Base-by-base conservation (phyloP, 2,797 vertebrate genomes). In the Parambassis ranga region DNA sequence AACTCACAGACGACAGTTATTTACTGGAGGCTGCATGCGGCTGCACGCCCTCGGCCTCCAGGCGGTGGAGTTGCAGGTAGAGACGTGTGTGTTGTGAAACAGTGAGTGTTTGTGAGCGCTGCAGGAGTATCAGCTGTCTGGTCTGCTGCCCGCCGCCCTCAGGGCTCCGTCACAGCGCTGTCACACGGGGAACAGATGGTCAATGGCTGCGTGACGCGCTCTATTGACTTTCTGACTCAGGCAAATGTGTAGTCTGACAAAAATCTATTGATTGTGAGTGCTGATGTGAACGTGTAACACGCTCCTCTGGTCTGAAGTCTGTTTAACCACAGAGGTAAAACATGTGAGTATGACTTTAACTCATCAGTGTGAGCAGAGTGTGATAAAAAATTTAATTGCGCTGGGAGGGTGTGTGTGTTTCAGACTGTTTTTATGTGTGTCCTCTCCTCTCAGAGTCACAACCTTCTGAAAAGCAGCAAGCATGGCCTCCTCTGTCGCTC, bases 401-500 rank as follows among this genome's bases (percentile, higher is more conserved):
- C 49, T 60, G 49, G 39, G 52, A 60, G 36, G 31, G 19, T 30
- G 46, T 47, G 32, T 27, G 9, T 30, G 20, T 38, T 11, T 39
- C 27, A 41, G 6, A 23, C 11, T 46, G 3, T 10, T 35, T 13
- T 2, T 42, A 3, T n/a, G 27, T 47, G 5, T 47, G 13, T 38
- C 14, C 36, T 41, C n/a, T 26, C 16, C 33, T 51, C 30, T 31
- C 64, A 77, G 42, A 55, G 24, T 39, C 41, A 13, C 32, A 1
- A 39, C 43, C 16, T 4, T 64, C 58, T 42, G 57, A 74, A 49
- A 42, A 14, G 49, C 65, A 53, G n/a, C 51, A 63, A 67, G 74
- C 43, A 98, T 98, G 96, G 94, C 95, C 35, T 89, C 81, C 70
- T 89, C 81, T 70, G 74, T 94, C 36, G 88, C 91, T 75, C 92